Percentiles rank a stretch among this genome's conserved stretches.
Conservation (phyloP, 2,113 vertebrate genomes). For the Arenaria interpres region DNA sequence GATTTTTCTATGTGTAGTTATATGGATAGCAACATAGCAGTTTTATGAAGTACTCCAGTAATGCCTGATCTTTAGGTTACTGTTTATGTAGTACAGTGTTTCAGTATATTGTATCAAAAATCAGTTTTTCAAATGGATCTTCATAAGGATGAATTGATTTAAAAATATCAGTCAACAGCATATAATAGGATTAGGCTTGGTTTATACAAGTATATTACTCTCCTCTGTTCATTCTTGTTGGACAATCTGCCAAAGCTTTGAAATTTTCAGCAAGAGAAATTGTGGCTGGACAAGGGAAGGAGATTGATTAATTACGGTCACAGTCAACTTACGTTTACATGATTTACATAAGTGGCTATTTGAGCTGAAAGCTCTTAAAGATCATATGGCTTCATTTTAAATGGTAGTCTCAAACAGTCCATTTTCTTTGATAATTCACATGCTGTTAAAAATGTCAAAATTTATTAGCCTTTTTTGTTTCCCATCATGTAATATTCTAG, state of each 20-base stretch:
- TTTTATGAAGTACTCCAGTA: not conserved
- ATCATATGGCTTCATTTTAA: constrained; percentile 41
- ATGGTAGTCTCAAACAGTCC: not conserved
- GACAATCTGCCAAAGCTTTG: not conserved
- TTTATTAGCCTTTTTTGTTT: not conserved
- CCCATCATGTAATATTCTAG: not conserved
- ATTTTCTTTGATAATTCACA: constrained; percentile 40
- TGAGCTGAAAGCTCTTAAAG: constrained; percentile 49
- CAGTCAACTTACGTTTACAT: constrained; percentile 34
- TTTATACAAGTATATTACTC: not conserved
- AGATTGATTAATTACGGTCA: constrained; percentile 49
- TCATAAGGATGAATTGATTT: not conserved
- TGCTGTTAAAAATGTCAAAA: not conserved
- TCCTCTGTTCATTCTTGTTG: not conserved
- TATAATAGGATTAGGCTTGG: not conserved
- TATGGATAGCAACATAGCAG: not conserved
- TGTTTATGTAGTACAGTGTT: not conserved
- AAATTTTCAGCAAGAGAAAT: constrained; percentile 48
- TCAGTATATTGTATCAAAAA: not conserved
- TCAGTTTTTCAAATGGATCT: not conserved
- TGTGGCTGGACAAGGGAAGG: constrained; percentile 10
- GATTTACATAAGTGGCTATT: constrained; percentile 42
- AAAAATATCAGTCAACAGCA: not conserved
- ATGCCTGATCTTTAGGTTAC: not conserved
- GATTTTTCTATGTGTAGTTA: not conserved